Evolutionary conservation across 2,113 vertebrate species (phyloP), one percentile per base, ranked within the genome.

Genomic region (Thunnus thynnus): DNA sequence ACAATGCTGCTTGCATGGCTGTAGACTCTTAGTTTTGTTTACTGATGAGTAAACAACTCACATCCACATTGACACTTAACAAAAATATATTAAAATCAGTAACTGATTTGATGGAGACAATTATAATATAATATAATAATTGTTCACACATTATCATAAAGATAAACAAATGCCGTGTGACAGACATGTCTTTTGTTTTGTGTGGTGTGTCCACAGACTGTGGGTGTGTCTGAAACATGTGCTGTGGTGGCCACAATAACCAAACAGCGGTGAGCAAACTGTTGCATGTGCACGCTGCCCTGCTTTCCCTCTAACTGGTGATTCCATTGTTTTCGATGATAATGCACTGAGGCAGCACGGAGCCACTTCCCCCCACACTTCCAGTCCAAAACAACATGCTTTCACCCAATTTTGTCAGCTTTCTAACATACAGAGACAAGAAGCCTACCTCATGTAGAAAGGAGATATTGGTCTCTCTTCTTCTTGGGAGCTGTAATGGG

Each of bases 381-480:
- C 27, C 46, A 67, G 27, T 65, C 17, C 76, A 89, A 82, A 88
- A 87, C 86, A 91, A 86, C 82, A 87, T 1, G 13, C 63, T 54
- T 56, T 58, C 52, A 55, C 16, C 27, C 48, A 22, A 0, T 32
- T 50, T 46, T 73, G 30, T 17, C 13, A 18, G 32, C 50, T 76
- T 83, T 73, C 3, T 44, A 56, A 82, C 3, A 46, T 13, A 55
- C 51, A 70, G 62, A 48, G 18, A 20, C 14, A 41, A 22, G 17
- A 71, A 72, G 54, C 91, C 91, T 96, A 99, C 97, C 97, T 97
- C 91, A 98, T 91, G 72, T 96, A 99, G 94, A 98, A 99, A 57
- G 97, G 96, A 91, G 97, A 98, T 91, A 97, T 94, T 48, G 97
- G 96, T 80, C 96, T 94, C 76, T 97, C 97, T 67, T 98, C 96